These are phyloP conservation scores for Eospalax fontanierii DNA, from an alignment of 2,797 vertebrate species.

Conservation along the genomic window DNA sequence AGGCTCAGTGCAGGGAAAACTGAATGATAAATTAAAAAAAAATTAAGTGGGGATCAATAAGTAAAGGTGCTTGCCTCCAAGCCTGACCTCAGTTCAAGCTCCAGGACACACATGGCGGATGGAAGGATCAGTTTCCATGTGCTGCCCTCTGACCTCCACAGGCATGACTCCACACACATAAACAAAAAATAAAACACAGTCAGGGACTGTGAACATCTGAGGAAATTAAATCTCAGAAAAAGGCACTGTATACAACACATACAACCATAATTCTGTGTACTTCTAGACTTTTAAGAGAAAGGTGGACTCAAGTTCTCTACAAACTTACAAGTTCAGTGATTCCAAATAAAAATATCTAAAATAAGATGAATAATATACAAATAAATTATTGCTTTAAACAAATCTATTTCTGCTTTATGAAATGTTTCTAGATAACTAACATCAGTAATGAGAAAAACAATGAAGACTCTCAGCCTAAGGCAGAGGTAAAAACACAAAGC, in stretches of 20 bases:
- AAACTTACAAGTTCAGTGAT: not conserved
- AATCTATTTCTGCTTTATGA: slow-evolving; percentile 21
- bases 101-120: not conserved
- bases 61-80: not conserved
- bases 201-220: not conserved
- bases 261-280: not conserved
- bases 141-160: not conserved
- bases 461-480: not conserved
- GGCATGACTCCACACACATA: not conserved
- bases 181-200: not conserved
- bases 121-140: not conserved
- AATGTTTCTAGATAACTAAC: slow-evolving; percentile 34
- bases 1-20: slow-evolving; percentile 25
- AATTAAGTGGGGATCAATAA: not conserved
- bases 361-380: slow-evolving; percentile 28
- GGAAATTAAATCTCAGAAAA: no score
- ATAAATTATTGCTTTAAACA: slow-evolving; percentile 47
- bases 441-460: not conserved
- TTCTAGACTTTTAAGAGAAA: not conserved
- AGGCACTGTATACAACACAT: not conserved
- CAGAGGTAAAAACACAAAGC: not conserved
- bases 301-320: not conserved
- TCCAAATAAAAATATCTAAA: slow-evolving; percentile 31
- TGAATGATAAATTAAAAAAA: not conserved
- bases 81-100: not conserved